Evolutionary conservation across 2,888 invertebrate genomes (phyloP).

Genomic region (Bellardia pandia): DNA sequence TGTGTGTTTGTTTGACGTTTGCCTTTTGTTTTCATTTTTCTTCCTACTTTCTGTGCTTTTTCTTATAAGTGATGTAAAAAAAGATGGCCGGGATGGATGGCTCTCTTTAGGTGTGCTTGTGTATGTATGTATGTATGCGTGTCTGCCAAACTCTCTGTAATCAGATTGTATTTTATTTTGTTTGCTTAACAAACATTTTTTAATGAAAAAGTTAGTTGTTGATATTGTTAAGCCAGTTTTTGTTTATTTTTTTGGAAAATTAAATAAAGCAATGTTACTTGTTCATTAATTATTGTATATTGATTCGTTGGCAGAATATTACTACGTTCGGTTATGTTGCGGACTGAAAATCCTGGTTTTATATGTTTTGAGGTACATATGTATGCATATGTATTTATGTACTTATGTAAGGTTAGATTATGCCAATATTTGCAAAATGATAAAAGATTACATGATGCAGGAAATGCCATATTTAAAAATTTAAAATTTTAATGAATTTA

Average conservation of each 20-base stretch:
- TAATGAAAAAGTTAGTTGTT: slow-evolving; percentile 37
- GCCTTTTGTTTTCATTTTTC: slow-evolving; percentile 36
- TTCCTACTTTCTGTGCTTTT: slow-evolving; percentile 34
- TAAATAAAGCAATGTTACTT: slow-evolving; percentile 1
- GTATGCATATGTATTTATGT: no score
- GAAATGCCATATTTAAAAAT: no score
- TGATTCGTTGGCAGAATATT: no score
- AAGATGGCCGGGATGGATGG: not conserved
- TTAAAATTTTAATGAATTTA: no score
- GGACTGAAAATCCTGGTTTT: no score
- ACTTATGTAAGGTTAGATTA: no score
- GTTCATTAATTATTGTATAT: not conserved
- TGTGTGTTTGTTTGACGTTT: slow-evolving; percentile 24
- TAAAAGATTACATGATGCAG: no score
- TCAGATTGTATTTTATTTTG: slow-evolving; percentile 48
- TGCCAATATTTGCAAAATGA: no score
- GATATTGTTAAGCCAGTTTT: slow-evolving; percentile 25
- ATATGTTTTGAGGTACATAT: no score
- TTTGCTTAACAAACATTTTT: slow-evolving; percentile 52
- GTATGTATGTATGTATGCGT: not conserved
- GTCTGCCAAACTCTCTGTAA: slow-evolving; percentile 62
- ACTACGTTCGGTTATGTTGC: no score
- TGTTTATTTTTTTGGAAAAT: slow-evolving; percentile 51
- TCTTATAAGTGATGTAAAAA: slow-evolving; percentile 31
- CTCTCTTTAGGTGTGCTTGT: slow-evolving; percentile 13